Conservation (phyloP, 2,888 invertebrate species). For the Euzophera pinguis region DNA sequence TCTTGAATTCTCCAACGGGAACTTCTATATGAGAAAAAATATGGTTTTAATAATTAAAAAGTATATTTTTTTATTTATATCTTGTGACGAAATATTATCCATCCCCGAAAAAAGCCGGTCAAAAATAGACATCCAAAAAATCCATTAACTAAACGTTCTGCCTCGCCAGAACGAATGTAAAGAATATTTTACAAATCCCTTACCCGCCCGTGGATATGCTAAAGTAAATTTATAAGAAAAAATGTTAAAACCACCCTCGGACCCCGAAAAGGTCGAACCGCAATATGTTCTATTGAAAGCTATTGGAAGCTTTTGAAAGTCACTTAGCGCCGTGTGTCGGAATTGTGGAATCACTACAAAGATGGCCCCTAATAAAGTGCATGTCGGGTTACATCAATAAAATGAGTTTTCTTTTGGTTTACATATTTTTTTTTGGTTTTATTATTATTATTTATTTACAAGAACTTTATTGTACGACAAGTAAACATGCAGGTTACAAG, state of each 20-base stretch:
- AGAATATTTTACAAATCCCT: conserved; percentile 18
- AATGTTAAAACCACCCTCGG: conserved; percentile 62
- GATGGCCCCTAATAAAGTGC: conserved; percentile 2
- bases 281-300: conserved; percentile 71
- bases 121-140: neutral
- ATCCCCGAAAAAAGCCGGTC: neutral
- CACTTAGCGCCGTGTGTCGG: conserved; percentile 55
- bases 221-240: conserved; percentile 52
- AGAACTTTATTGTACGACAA: no score
- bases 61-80: no score
- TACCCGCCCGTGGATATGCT: conserved; percentile 17
- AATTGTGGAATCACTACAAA: conserved; percentile 28
- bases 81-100: no score
- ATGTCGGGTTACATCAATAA: conserved; percentile 2
- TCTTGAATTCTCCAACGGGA: no score
- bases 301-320: no score
- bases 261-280: conserved; percentile 43
- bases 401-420: conserved; percentile 4
- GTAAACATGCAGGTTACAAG: no score
- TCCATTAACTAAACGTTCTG: conserved; percentile 5
- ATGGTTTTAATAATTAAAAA: no score
- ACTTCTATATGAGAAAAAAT: no score
- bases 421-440: neutral
- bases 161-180: neutral
- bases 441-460: no score